Conservation (phyloP, 2,888 invertebrate species). For the Eledona agricola region DNA sequence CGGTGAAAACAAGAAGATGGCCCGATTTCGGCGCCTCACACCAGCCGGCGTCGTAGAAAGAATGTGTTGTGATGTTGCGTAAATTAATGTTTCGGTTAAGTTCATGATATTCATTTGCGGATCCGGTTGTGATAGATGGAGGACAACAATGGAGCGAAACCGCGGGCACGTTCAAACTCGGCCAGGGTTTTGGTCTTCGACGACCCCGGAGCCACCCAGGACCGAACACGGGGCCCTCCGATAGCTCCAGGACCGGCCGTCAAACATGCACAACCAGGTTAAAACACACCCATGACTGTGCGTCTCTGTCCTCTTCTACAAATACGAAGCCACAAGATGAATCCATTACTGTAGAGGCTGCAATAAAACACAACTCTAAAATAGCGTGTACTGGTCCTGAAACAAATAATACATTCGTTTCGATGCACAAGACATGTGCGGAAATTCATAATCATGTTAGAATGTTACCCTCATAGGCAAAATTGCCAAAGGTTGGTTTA, state of each 20-base stretch:
- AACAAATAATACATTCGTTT: too few species aligned
- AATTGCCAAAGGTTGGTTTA: too few species aligned
- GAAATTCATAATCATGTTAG: too few species aligned
- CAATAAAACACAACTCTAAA: too few species aligned
- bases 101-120: slow-evolving; percentile 32
- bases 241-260: slow-evolving; percentile 40
- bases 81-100: slow-evolving; percentile 29
- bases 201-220: slow-evolving; percentile 68
- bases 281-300: slow-evolving; percentile 7
- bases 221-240: slow-evolving; percentile 36
- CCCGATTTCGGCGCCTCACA: slow-evolving; percentile 8
- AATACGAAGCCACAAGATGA: too few species aligned
- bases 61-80: slow-evolving; percentile 26
- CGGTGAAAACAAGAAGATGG: slow-evolving; percentile 26
- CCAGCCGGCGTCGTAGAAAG: slow-evolving; percentile 10
- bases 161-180: slow-evolving; percentile 66
- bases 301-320: too few species aligned
- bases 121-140: slow-evolving; percentile 50
- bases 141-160: slow-evolving; percentile 57
- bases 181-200: slow-evolving; percentile 81
- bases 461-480: too few species aligned
- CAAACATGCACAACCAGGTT: slow-evolving; percentile 50
- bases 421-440: too few species aligned
- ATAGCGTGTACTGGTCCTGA: too few species aligned
- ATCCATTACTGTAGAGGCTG: too few species aligned